Evolutionary conservation across 2,888 invertebrate species (phyloP).

Genomic region (Nemotelus pantherinus): DNA sequence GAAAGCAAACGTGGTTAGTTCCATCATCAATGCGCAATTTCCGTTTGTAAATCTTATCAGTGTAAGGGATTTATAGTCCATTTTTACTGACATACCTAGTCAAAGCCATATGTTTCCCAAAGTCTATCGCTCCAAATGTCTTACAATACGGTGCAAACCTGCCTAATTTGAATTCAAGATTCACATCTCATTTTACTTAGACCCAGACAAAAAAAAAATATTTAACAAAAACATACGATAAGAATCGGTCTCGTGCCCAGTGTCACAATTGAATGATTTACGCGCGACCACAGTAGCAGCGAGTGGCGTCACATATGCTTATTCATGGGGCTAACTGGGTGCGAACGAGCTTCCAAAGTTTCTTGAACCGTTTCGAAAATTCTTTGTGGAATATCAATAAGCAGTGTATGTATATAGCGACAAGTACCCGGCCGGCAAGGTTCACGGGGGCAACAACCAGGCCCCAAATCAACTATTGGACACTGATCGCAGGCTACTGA

Average conservation of each 20-base stretch:
- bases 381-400: neutral
- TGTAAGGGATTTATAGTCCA: no score
- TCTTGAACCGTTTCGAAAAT: neutral
- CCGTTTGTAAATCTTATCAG: no score
- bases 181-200: neutral
- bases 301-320: neutral
- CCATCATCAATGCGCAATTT: no score
- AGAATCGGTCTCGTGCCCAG: neutral
- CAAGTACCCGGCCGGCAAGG: neutral
- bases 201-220: neutral
- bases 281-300: no score
- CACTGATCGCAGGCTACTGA: neutral
- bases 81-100: no score
- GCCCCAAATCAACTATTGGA: neutral
- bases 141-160: neutral
- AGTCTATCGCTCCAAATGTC: no score
- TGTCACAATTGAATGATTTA: neutral
- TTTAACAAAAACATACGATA: neutral
- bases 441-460: neutral
- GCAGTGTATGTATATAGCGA: neutral
- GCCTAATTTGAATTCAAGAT: neutral
- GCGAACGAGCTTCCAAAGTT: neutral
- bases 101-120: no score
- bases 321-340: neutral
- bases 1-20: no score